A percentile compares a stretch with the other conserved stretches of the same genome.
phyloP scores from a whole-genome alignment of 2,797 vertebrate genomes.

The Mormyrus hasselquistii region DNA sequence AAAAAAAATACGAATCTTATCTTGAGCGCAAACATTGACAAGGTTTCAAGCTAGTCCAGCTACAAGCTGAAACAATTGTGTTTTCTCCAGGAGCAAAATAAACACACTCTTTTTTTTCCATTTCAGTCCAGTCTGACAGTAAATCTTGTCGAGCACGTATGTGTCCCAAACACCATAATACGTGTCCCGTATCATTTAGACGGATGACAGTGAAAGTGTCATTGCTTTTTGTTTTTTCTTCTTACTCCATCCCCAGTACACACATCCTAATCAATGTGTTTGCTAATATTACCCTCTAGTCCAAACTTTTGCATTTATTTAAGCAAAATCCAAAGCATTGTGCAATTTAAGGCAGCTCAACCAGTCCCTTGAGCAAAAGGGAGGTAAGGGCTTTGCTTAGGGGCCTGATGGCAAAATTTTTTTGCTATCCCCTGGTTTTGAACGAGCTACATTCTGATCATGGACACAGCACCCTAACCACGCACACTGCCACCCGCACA shows the following conservation, averaged over 20 bases:
- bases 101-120: not conserved
- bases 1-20: not conserved
- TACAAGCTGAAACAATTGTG: not conserved
- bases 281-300: not conserved
- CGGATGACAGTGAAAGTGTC: not conserved
- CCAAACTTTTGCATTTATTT: not conserved
- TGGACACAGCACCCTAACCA: not conserved
- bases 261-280: not conserved
- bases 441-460: not conserved
- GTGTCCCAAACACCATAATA: not conserved
- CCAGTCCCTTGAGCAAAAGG: not conserved
- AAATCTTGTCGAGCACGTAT: not conserved
- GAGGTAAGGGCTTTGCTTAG: not conserved
- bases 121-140: not conserved
- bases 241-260: not conserved
- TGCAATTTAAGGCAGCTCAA: not conserved
- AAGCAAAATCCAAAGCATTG: not conserved
- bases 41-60: not conserved
- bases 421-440: not conserved
- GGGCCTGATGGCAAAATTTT: not conserved
- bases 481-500: not conserved
- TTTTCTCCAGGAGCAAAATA: not conserved
- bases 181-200: not conserved
- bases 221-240: not conserved
- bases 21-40: not conserved